Evolutionary conservation across 2,888 invertebrate species (phyloP), one percentile per base, ranked within the genome.

Genomic region (Oscheius sp.): DNA sequence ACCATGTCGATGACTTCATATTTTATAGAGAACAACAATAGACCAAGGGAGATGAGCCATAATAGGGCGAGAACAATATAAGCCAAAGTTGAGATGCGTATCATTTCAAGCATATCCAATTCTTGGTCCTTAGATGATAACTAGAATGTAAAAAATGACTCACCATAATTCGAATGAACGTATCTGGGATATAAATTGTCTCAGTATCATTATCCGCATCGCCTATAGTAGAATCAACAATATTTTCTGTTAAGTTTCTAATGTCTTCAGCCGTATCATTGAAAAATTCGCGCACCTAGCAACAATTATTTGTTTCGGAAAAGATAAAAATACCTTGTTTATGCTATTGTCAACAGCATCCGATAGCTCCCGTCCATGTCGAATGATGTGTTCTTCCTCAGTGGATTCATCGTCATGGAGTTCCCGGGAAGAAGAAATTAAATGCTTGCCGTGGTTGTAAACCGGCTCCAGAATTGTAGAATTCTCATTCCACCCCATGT

Each of bases 1-100:
- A 80, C 81, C 24, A 81, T 57, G 65, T 84, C 84, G 30, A 81
- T 67, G 6, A 74, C 50, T 51, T 76, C 71, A 28, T 57, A 72
- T 65, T 64, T 47, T n/a, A 83, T 75, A 6, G 84, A 81, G 26
- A 80, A 62, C 1, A 80, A 68, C 44, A 83, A 70, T 0, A 78
- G 49, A 6, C 78, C 32, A 12, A 83, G 68, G 0, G 83, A 74
- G 20, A 82, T 3, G 12, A 82, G 61, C 84, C 84, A 84, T 8
- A 77, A 12, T 20, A 71, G 28, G 33, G 76, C 78, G 1, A 80
- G 54, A 0, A 62, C 64, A 14, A 80, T 44, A 64, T 81, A 84
- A n/a, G 82, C 72, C 32, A 81, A 38, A 6, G 82, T 83, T 12
- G 81, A 81, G 12, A 79, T 73, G 8, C 84, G 75, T 17, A 84